Evolutionary conservation across 2,888 invertebrate genomes (phyloP).

Genomic region (Unio pictorum): DNA sequence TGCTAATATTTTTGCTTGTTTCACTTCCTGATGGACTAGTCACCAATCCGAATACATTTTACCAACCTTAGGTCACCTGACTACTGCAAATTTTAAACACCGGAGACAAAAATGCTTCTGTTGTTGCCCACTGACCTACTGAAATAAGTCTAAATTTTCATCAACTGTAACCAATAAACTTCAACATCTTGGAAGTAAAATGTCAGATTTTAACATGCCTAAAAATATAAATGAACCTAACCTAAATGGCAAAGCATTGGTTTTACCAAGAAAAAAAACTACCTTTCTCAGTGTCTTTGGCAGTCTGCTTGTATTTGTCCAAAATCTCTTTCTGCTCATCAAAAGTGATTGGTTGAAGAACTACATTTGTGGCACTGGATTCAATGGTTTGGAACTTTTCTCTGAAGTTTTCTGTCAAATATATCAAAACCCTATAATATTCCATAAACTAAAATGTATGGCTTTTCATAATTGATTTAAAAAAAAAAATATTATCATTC

Average conservation of each 20-base stretch:
- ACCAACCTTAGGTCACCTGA: no score
- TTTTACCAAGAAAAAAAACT: no score
- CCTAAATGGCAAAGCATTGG: background rate
- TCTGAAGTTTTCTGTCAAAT: constrained; percentile 31
- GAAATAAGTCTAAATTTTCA: no score
- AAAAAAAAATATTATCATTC: no score
- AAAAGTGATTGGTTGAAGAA: constrained; percentile 24
- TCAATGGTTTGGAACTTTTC: constrained; percentile 39
- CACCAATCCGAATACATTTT: no score
- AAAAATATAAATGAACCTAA: background rate
- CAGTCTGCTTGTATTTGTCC: constrained; percentile 8
- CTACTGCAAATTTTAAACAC: no score
- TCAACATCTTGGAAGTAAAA: background rate
- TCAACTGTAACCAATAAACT: background rate
- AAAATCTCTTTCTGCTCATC: constrained; percentile 8
- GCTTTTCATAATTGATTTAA: no score
- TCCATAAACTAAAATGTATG: no score
- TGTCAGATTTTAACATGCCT: background rate
- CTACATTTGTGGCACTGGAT: constrained; percentile 35
- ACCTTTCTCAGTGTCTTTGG: background rate
- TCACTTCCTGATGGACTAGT: no score
- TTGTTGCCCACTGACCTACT: no score
- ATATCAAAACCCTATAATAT: background rate
- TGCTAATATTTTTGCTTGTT: no score
- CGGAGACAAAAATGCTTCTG: no score